Evolutionary conservation across 30 jellyfish, hydroid and myxozoan species (phyloP), one percentile per base, ranked within the genome.

Genomic region (Mastigias papua): DNA sequence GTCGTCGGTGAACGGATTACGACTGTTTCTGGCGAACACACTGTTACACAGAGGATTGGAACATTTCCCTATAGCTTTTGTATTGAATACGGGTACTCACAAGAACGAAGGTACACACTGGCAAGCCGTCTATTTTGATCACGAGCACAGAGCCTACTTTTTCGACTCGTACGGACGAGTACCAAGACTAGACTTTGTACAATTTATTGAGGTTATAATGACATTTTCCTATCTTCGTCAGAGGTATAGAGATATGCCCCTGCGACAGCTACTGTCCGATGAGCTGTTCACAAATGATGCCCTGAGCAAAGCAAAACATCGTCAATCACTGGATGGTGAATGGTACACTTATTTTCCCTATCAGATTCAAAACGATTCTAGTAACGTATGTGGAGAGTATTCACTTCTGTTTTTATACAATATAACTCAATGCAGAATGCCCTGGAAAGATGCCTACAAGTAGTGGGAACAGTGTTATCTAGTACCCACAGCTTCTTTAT

Each of bases 81-180:
- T 63, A 15, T 1, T 63, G 37, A 63, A 63, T 27, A 63, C 74
- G 21, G 74, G 74, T 1, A 63, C 42, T 27, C 74, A 63, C 42
- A 25, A 63, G 23, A 63, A 26, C 42, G 74, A 42, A 15, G 74
- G 46, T 5, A 63, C 23, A 22, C 74, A 63, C 20, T 63, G 74
- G 74, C 74, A 63, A 63, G 74, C 32, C 2, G 23, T 63, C 8
- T 63, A 63, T 25, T 17, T 63, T 63, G 74, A 63, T 63, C 74
- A 63, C 35, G 19, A 63, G 3, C 74, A 63, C 23, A 23, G 37
- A n/a, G 42, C 23, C 1, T 63, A 63, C 74, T 63, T 19, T 63
- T 63, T 63, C 20, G 74, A 63, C 20, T 63, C 74, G 74, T 25
- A 22, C 19, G 74, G 74, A 22, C 35, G 74, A 17, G 8, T 15